phyloP scores from a whole-genome alignment of 2,888 invertebrate species.

The Ornithoptera alexandrae region DNA sequence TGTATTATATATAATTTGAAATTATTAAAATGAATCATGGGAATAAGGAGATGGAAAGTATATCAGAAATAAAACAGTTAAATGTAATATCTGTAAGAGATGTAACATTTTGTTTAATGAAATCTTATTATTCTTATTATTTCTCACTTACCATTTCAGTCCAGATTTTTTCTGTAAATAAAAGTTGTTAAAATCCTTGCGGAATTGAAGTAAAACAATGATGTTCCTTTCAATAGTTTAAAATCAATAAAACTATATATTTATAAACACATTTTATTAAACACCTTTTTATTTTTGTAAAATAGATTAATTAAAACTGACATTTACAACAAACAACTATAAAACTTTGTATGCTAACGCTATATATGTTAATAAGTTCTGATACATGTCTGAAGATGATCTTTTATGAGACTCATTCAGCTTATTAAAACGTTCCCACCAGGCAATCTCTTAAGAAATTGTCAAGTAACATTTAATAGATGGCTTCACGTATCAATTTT shows the following conservation, averaged over 20 bases:
- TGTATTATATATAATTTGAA: too few relatives aligned
- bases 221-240: neutral
- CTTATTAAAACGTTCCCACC: conserved; percentile 43
- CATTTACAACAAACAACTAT: conserved; percentile 80
- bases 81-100: too few relatives aligned
- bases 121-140: too few relatives aligned
- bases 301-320: conserved; percentile 79
- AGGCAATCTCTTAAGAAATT: conserved; percentile 43
- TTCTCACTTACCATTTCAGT: too few relatives aligned
- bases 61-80: too few relatives aligned
- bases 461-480: conserved; percentile 59
- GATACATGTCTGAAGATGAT: conserved; percentile 57
- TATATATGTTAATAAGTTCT: conserved; percentile 70
- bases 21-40: too few relatives aligned
- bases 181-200: too few relatives aligned
- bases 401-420: conserved; percentile 48
- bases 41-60: too few relatives aligned
- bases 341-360: conserved; percentile 75
- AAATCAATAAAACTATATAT: conserved; percentile 46
- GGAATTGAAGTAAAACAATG: too few relatives aligned
- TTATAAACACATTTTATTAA: conserved; percentile 80
- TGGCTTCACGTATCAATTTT: conserved; percentile 66
- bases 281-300: conserved; percentile 72
- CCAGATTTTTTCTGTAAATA: too few relatives aligned
- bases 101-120: too few relatives aligned